phyloP scores from a whole-genome alignment of 2,797 vertebrate species.

The Brotula barbata region DNA sequence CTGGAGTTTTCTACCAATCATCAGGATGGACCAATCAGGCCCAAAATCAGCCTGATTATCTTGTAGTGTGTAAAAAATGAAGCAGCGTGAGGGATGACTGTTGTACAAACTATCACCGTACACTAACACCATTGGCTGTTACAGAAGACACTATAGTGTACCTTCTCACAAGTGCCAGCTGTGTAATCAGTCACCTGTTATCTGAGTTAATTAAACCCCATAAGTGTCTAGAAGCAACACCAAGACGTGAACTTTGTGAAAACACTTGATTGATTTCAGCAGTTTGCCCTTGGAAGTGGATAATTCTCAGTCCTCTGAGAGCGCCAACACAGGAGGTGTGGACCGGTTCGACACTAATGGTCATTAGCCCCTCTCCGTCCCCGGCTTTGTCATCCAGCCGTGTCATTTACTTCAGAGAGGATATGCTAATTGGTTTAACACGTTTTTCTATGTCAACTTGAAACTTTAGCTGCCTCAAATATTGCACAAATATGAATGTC shows the following conservation, averaged over 20 bases:
- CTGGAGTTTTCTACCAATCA: too few relatives aligned
- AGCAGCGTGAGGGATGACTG: too few relatives aligned
- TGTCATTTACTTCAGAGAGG: constrained; percentile 35
- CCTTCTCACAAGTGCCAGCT: not conserved
- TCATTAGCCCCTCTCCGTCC: constrained; percentile 46
- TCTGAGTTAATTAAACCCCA: constrained; percentile 33
- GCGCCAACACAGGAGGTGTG: constrained; percentile 27
- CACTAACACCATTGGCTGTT: not conserved
- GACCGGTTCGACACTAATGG: constrained; percentile 29
- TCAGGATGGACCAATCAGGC: too few relatives aligned
- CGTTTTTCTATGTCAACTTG: constrained; percentile 49
- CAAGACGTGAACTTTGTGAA: constrained; percentile 23
- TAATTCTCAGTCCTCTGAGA: constrained; percentile 44
- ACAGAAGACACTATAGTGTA: not conserved
- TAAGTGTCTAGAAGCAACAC: constrained; percentile 14
- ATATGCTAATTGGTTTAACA: constrained; percentile 59
- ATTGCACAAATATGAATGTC: constrained; percentile 19
- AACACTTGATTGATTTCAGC: constrained; percentile 41
- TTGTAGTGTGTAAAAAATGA: too few relatives aligned
- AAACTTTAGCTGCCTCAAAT: constrained; percentile 45
- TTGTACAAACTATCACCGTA: too few relatives aligned
- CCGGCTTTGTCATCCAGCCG: constrained; percentile 30
- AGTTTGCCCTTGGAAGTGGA: constrained; percentile 37
- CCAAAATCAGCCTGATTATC: too few relatives aligned
- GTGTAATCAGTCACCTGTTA: constrained; percentile 39